Evolutionary conservation across 1,140 invertebrate genomes (phyloP), one percentile per base, ranked within the genome.

Genomic region (Chionoecetes opilio): DNA sequence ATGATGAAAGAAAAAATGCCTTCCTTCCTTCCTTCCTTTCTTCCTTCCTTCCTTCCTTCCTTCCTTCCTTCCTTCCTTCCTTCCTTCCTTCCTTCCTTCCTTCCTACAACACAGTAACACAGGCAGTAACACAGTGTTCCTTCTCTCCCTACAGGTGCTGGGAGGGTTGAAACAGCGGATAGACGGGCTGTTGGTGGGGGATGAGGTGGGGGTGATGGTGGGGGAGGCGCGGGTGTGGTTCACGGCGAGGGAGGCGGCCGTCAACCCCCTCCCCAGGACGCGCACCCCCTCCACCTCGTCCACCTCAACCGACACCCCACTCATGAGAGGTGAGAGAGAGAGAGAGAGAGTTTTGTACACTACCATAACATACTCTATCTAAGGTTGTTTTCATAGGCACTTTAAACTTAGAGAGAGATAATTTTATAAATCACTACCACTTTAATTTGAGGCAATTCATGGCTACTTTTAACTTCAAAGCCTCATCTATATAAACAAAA

Each of bases 1-100:
- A 96, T 97, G 97, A 21, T 96, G 99, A 98, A 98, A 98, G 96
- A 97, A 99, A 96, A 98, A 98, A 95, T 98, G 98, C 96, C 97
- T 99, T n/a, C 98, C 99, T 96, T 98, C 98, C 2, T n/a, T 26
- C 8, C 63, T 75, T 26, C 63, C 8, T n/a, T 8, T 26, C 8
- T n/a, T n/a, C 63, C 63, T 75, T 75, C 63, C 63, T n/a, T 75
- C 8, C 63, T 75, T 75, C n/a, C 63, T n/a, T 75, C 63, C 63
- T 75, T n/a, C n/a, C 63, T 75, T n/a, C n/a, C 21, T 75, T 75
- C 63, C n/a, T 75, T 75, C 63, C n/a, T n/a, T n/a, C 63, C n/a
- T n/a, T 75, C 63, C 63, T n/a, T n/a, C 63, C 63, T n/a, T 75
- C 63, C 63, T n/a, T 75, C 63, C n/a, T 75, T 75, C 63, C 63